These are phyloP conservation scores for Cephus pulcher DNA, from an alignment of 2,888 invertebrate species.

Conservation along the genomic window DNA sequence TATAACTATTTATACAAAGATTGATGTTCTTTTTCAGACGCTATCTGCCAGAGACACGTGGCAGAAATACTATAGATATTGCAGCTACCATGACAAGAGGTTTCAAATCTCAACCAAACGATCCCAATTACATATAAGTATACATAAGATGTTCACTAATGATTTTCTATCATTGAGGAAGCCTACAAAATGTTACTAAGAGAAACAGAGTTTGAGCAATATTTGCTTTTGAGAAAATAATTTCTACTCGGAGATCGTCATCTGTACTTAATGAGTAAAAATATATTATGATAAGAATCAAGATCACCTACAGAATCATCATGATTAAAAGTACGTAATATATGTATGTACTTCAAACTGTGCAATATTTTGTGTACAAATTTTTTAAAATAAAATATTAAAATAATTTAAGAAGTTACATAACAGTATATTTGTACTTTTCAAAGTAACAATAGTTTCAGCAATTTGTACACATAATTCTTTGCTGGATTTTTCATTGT, in stretches of 20 bases:
- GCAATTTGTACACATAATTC: neutral
- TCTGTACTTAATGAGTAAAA: neutral
- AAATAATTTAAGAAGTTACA: neutral
- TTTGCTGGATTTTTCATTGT: neutral
- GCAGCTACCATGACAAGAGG: conserved; percentile 74
- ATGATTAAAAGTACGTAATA: neutral
- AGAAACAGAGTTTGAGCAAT: neutral
- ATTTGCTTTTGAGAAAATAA: neutral
- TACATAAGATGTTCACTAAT: neutral
- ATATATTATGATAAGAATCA: neutral
- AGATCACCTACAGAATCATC: neutral
- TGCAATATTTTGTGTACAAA: neutral
- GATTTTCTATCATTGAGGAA: neutral
- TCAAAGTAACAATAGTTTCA: neutral
- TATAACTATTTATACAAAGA: neutral
- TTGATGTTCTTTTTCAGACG: conserved; percentile 66
- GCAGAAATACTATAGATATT: conserved; percentile 75
- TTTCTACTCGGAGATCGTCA: neutral
- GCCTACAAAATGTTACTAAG: neutral
- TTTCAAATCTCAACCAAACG: conserved; percentile 69
- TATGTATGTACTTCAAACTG: neutral
- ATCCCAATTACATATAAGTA: neutral
- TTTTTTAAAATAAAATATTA: neutral
- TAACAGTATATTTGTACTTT: neutral
- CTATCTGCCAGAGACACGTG: conserved; percentile 82